Conservation (phyloP, 2,113 vertebrate genomes). For the Addax nasomaculatus region DNA sequence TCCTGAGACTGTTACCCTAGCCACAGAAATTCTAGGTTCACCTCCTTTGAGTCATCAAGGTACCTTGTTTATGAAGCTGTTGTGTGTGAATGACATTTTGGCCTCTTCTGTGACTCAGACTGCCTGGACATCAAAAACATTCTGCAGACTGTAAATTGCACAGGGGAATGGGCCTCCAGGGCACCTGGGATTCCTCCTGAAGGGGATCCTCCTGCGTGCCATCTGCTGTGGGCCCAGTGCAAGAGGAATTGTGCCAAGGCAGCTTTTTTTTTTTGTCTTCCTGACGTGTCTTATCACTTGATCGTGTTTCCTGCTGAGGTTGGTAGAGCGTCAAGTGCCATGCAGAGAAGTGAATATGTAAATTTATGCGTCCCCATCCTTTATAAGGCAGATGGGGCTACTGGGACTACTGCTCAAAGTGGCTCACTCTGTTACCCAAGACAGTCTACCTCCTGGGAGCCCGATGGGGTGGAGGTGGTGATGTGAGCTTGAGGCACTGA, state of each 20-base stretch:
- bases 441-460: neutral
- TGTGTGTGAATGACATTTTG: neutral
- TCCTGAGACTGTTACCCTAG: neutral
- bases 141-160: neutral
- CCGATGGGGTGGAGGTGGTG: neutral
- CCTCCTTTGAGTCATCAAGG: neutral
- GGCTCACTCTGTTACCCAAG: neutral
- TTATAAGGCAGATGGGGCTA: neutral
- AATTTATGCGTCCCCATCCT: neutral
- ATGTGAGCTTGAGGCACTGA: neutral
- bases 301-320: conserved; percentile 28
- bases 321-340: neutral
- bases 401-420: neutral
- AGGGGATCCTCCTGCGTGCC: accelerated
- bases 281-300: neutral
- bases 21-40: neutral
- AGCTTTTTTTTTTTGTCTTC: neutral
- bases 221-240: neutral
- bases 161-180: neutral
- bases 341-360: neutral
- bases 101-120: neutral
- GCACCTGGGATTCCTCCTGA: neutral
- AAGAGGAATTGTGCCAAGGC: neutral
- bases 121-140: neutral
- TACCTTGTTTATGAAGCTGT: neutral